Percentiles rank a stretch among this genome's conserved stretches.
These are phyloP conservation scores for Gymnogyps californianus DNA, from an alignment of 2,113 vertebrate species.

Conservation along the genomic window DNA sequence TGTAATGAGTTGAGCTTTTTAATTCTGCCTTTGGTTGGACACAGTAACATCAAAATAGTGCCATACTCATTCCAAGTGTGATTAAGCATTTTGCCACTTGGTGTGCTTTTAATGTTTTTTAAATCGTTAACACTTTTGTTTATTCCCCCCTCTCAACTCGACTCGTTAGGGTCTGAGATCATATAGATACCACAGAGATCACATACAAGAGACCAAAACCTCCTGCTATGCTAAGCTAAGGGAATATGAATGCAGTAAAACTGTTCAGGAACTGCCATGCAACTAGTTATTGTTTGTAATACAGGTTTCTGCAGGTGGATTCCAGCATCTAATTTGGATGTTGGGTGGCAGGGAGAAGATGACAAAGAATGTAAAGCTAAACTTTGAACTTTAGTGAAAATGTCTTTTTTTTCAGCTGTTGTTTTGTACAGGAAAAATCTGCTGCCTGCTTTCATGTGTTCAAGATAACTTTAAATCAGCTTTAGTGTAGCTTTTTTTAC, in stretches of 20 bases:
- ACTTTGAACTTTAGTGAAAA: background rate
- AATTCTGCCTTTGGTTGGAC: background rate
- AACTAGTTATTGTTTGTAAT: background rate
- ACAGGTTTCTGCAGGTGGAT: background rate
- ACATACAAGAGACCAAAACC: background rate
- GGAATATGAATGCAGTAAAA: background rate
- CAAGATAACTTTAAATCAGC: background rate
- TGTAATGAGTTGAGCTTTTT: background rate
- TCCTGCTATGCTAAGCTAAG: background rate
- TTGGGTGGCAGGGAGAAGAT: background rate
- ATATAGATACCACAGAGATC: background rate
- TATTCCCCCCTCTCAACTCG: background rate
- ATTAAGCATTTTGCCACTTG: background rate
- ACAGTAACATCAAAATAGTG: background rate
- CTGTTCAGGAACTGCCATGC: background rate
- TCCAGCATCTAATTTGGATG: background rate
- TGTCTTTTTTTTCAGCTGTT: background rate
- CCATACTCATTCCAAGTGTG: background rate
- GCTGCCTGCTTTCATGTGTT: background rate
- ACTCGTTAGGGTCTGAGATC: background rate
- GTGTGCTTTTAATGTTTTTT: background rate
- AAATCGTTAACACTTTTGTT: background rate
- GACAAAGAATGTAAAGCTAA: background rate
- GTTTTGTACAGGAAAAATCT: background rate
- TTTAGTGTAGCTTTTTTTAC: background rate